phyloP scores from a whole-genome alignment of 2,113 vertebrate species.

The Takifugu bimaculatus region DNA sequence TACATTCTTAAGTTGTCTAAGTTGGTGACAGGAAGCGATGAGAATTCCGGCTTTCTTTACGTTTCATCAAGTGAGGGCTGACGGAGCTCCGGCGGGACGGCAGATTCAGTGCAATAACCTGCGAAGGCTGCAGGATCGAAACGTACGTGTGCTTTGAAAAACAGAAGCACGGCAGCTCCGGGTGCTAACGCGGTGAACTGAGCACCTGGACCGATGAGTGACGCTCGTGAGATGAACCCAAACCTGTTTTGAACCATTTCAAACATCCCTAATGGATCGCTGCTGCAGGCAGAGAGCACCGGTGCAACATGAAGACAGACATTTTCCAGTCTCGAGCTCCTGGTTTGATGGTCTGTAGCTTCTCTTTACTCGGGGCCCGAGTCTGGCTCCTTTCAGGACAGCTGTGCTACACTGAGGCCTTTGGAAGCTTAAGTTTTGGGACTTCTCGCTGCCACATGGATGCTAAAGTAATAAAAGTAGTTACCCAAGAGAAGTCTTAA shows the following conservation, averaged over 20 bases:
- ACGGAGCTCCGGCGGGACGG: not conserved
- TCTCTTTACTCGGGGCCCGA: not conserved
- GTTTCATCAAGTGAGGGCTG: slow-evolving; percentile 40
- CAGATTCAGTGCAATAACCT: slow-evolving; percentile 3
- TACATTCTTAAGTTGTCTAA: slow-evolving; percentile 54
- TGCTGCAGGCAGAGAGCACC: slow-evolving; percentile 66
- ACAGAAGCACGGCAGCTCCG: slow-evolving; percentile 39
- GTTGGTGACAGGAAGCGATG: not conserved
- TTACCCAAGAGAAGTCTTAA: not conserved
- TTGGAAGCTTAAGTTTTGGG: slow-evolving; percentile 25
- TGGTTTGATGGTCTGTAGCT: not conserved
- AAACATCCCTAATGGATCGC: slow-evolving; percentile 14
- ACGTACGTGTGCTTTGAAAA: slow-evolving; percentile 20
- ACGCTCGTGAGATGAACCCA: slow-evolving; percentile 62
- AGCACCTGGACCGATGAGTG: slow-evolving; percentile 65
- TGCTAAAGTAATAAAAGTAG: slow-evolving; percentile 21
- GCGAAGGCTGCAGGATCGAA: slow-evolving; percentile 46
- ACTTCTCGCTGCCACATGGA: slow-evolving; percentile 55
- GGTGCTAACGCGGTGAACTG: slow-evolving; percentile 38
- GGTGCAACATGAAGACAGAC: slow-evolving; percentile 14
- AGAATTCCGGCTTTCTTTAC: slow-evolving; percentile 30
- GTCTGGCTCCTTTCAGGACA: slow-evolving; percentile 9
- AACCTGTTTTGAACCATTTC: not conserved
- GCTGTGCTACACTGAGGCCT: slow-evolving; percentile 60
- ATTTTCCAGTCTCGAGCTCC: slow-evolving; percentile 3